Evolutionary conservation across 2,797 vertebrate species (phyloP).

Genomic region (Pelobates cultripes): DNA sequence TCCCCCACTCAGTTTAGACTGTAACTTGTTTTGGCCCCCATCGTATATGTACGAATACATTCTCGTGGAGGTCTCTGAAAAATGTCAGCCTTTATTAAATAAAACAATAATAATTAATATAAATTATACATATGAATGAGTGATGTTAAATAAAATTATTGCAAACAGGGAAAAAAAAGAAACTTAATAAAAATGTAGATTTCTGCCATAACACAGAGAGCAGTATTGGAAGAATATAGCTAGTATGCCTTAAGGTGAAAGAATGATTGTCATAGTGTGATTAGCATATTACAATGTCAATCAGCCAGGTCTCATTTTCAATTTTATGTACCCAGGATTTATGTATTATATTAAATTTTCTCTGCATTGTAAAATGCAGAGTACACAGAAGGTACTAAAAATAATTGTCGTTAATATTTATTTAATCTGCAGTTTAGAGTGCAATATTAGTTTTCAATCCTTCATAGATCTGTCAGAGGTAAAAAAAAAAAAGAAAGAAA

Average conservation of each 20-base stretch:
- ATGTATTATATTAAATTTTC: background rate
- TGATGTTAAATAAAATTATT: background rate
- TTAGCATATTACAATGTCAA: constrained; percentile 1
- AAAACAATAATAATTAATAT: background rate
- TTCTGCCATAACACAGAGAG: background rate
- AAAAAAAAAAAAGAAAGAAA: too few relatives aligned
- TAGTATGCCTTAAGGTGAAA: background rate
- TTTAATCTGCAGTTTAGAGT: background rate
- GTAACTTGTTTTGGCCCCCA: too few relatives aligned
- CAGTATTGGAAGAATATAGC: background rate
- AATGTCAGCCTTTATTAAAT: too few relatives aligned
- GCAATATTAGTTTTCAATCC: constrained; percentile 12
- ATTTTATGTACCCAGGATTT: background rate
- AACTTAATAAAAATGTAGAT: background rate
- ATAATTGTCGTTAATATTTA: background rate
- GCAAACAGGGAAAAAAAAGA: too few relatives aligned
- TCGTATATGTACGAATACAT: too few relatives aligned
- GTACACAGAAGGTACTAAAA: background rate
- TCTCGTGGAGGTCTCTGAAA: too few relatives aligned
- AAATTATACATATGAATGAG: constrained; percentile 3
- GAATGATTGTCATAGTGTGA: background rate
- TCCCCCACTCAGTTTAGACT: too few relatives aligned
- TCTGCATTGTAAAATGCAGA: background rate
- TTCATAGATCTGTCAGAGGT: too few relatives aligned
- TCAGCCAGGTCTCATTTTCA: background rate